Base-by-base conservation (phyloP, 2,113 vertebrate species). In the Helogale parvula region DNA sequence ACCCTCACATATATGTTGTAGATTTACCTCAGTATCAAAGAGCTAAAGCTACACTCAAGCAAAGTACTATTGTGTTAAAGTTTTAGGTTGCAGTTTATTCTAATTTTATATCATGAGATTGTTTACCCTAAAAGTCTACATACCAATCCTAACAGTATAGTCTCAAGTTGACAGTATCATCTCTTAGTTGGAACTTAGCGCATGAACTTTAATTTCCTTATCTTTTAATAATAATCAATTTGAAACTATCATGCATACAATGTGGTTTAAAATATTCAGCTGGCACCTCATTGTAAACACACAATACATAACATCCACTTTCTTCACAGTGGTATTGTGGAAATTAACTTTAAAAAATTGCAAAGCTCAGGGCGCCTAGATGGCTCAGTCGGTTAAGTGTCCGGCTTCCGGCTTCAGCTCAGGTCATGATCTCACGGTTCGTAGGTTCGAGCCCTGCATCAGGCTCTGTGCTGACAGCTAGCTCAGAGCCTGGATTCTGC, bases 121-220 rank as follows among this genome's bases (percentile, higher is more conserved):
- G 25, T 79, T 95, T 74, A 63, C 63, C 66, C 41, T 79, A 76
- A 93, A 87, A 86, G 65, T 80, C 60, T 83, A 23, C 8, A 71
- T 84, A 33, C 21, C 23, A 72, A 52, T 95, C 50, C 90, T 63
- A 82, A 88, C 5, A 94, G 68, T 60, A 57, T 60, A 84, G 63
- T 89, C 16, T 93, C 77, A 94, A 88, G 27, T 82, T 85, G 63
- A 54, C 21, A 54, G 14, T 91, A 65, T 41, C 93, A 45, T 90
- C 23, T 90, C 12, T 87, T 90, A 90, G 33, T 45, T 41, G 90
- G n/a, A 76, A 3, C 33, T 86, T 96, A 74, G 50, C 10, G 45
- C 33, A 63, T 84, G 27, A 92, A 52, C 23, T 88, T 96, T 66
- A 90, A 84, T 94, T 92, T 90, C 16, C 23, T 82, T 89, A 90